These are phyloP conservation scores for Drosophila putrida DNA, from an alignment of 2,888 invertebrate species.

Conservation along the genomic window DNA sequence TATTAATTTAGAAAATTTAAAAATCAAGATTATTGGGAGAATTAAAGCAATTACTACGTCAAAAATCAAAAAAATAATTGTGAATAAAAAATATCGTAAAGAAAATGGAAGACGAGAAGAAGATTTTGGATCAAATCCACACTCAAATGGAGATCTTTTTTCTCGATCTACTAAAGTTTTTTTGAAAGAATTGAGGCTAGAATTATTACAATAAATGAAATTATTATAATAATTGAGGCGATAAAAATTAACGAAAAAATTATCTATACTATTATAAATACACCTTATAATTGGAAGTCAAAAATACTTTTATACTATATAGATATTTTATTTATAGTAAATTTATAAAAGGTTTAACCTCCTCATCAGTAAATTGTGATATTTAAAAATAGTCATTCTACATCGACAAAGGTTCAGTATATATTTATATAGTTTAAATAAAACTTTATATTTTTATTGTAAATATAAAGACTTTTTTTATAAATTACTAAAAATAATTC, in stretches of 20 bases:
- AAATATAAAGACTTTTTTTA: constrained; percentile 86
- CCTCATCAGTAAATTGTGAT: constrained; percentile 90
- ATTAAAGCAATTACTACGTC: constrained; percentile 90
- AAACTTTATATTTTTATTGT: constrained; percentile 90
- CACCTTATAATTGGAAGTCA: constrained; percentile 90
- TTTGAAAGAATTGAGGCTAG: constrained; percentile 87
- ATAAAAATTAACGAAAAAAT: constrained; percentile 85
- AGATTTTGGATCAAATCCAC: constrained; percentile 87
- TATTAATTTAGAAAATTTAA: constrained; percentile 80
- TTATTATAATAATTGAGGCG: constrained; percentile 82
- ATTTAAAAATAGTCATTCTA: constrained; percentile 88
- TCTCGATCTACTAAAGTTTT: constrained; percentile 88
- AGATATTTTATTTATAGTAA: constrained; percentile 83
- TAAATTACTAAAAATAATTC: constrained; percentile 80
- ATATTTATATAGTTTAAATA: constrained; percentile 87
- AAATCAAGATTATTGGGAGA: constrained; percentile 87
- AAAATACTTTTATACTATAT: constrained; percentile 90
- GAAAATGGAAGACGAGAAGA: constrained; percentile 87
- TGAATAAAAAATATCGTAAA: constrained; percentile 89
- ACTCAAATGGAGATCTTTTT: constrained; percentile 89
- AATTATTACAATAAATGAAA: constrained; percentile 86
- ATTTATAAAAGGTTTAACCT: constrained; percentile 83
- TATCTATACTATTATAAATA: constrained; percentile 88
- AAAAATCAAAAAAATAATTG: constrained; percentile 89
- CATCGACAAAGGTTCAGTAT: constrained; percentile 90